Evolutionary conservation across 1,140 invertebrate genomes (phyloP).

Genomic region (Drosophila tristis): DNA sequence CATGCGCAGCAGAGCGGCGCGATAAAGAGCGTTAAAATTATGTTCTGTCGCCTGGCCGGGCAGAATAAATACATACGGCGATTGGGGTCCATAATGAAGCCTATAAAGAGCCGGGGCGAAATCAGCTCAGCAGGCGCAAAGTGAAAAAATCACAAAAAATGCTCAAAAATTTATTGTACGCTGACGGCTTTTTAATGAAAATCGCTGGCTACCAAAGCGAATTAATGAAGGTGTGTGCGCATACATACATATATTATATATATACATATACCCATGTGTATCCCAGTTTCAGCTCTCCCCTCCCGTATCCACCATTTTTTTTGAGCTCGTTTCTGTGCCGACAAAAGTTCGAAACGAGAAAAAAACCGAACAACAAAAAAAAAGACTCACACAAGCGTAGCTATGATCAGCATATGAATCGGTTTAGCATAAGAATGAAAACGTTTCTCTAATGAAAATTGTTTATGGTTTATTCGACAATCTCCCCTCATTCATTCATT

Average conservation of each 20-base stretch:
- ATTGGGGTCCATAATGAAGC: slow-evolving; percentile 67
- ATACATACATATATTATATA: slow-evolving; percentile 2
- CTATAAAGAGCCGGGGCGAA: slow-evolving; percentile 63
- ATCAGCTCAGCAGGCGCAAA: slow-evolving; percentile 69
- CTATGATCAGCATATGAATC: slow-evolving; percentile 76
- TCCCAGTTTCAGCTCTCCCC: slow-evolving; percentile 34
- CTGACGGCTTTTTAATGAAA: slow-evolving; percentile 82
- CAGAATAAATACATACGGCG: slow-evolving; percentile 72
- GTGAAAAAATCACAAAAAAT: slow-evolving; percentile 58
- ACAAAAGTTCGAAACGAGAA: slow-evolving; percentile 68
- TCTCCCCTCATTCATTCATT: slow-evolving; percentile 60
- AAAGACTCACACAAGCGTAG: slow-evolving; percentile 12
- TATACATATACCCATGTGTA: slow-evolving; percentile 13
- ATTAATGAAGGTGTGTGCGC: slow-evolving; percentile 75
- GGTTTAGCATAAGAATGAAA: slow-evolving; percentile 79
- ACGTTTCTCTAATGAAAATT: slow-evolving; percentile 77
- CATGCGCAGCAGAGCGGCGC: slow-evolving; percentile 68
- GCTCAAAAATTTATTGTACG: slow-evolving; percentile 78
- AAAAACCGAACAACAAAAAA: slow-evolving; percentile 8
- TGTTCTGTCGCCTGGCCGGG: slow-evolving; percentile 74
- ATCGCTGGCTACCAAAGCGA: slow-evolving; percentile 78
- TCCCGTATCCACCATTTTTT: neutral
- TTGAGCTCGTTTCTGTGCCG: slow-evolving; percentile 41
- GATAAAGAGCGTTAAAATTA: slow-evolving; percentile 81
- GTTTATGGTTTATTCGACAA: slow-evolving; percentile 54